phyloP scores from a whole-genome alignment of 1,140 invertebrate genomes.

The Drosophila tropicalis region DNA sequence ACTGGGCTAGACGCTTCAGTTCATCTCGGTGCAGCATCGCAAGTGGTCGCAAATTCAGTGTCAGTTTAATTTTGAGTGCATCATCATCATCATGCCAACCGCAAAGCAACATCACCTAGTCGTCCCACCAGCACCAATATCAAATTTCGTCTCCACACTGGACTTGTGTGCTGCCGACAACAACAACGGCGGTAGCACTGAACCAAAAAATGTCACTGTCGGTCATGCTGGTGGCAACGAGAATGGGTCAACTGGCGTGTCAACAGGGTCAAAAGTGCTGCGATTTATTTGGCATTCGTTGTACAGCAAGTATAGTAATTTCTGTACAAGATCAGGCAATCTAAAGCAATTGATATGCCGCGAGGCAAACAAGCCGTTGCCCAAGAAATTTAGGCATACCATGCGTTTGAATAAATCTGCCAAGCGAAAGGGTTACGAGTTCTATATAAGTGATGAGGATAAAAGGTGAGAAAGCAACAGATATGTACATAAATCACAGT shows the following conservation, averaged over 20 bases:
- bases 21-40: constrained; percentile 59
- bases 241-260: constrained; percentile 24
- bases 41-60: constrained; percentile 42
- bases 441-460: constrained; percentile 85
- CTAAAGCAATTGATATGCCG: constrained; percentile 68
- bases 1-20: constrained; percentile 42
- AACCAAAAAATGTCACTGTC: too few relatives aligned
- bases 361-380: constrained; percentile 74
- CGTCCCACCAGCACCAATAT: constrained; percentile 25
- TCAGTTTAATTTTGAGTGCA: not conserved
- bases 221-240: not conserved
- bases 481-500: not conserved
- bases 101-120: constrained; percentile 25
- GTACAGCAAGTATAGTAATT: constrained; percentile 67
- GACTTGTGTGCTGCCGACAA: constrained; percentile 46
- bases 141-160: constrained; percentile 63
- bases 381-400: constrained; percentile 72
- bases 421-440: constrained; percentile 84
- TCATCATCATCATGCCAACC: constrained; percentile 41
- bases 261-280: constrained; percentile 65
- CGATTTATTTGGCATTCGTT: constrained; percentile 75
- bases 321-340: constrained; percentile 61
- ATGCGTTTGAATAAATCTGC: constrained; percentile 81
- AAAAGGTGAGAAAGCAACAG: constrained; percentile 80
- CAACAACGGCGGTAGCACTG: not conserved